These are phyloP conservation scores for Penaeus monodon DNA, from an alignment of 2,888 invertebrate genomes.

Conservation along the genomic window DNA sequence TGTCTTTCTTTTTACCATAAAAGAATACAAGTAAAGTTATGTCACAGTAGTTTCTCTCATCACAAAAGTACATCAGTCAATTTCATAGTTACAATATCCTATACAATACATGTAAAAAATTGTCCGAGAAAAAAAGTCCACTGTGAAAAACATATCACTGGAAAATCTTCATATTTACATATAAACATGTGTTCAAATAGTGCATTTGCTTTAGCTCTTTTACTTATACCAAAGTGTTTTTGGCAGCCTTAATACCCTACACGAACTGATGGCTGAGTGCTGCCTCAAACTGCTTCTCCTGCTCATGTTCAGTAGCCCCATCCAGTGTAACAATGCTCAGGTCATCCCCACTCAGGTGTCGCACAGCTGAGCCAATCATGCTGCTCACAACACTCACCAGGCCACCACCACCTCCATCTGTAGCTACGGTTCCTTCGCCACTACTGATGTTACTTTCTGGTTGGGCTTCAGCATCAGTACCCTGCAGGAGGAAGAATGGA, in stretches of 20 bases:
- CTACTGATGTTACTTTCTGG: background rate
- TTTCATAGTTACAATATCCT: too few relatives aligned
- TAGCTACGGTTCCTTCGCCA: background rate
- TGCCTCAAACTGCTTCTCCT: conserved; percentile 44
- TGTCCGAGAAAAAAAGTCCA: too few relatives aligned
- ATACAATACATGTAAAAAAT: too few relatives aligned
- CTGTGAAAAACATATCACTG: too few relatives aligned
- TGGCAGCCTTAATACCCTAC: conserved; percentile 20
- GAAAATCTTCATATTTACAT: background rate
- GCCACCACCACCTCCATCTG: conserved; percentile 5
- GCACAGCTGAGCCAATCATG: conserved; percentile 61
- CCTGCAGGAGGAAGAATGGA: too few relatives aligned
- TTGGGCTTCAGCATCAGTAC: too few relatives aligned
- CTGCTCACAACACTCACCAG: conserved; percentile 57
- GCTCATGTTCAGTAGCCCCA: conserved; percentile 4
- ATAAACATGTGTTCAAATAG: background rate
- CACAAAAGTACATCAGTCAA: too few relatives aligned
- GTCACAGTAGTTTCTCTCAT: too few relatives aligned
- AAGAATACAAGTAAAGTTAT: too few relatives aligned
- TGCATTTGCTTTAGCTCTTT: too few relatives aligned
- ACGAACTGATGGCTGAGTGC: conserved; percentile 58
- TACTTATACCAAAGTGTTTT: background rate
- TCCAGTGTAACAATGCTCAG: conserved; percentile 32
- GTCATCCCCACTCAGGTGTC: conserved; percentile 60
- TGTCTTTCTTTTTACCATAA: too few relatives aligned